Conservation (phyloP, 2,113 vertebrate species). For the Tragelaphus strepsiceros region DNA sequence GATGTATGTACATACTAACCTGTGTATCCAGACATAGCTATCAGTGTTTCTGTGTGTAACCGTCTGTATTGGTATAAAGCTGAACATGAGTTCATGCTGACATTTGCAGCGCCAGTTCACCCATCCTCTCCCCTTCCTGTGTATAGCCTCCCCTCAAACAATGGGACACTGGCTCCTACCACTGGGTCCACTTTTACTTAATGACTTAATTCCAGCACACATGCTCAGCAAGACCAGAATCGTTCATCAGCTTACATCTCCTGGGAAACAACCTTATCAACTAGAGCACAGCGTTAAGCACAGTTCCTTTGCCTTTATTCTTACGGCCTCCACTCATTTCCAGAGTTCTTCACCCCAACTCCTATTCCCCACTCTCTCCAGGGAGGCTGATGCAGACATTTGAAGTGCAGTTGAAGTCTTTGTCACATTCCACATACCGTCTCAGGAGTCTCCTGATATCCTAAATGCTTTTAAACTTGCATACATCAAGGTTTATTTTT, state of each 20-base stretch:
- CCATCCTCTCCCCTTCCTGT: background rate
- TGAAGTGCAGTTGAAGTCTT: background rate
- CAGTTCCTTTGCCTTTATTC: background rate
- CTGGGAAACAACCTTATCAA: background rate
- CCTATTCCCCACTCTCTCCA: background rate
- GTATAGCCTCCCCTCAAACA: background rate
- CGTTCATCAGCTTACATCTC: background rate
- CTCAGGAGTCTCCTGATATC: background rate
- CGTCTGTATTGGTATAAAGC: background rate
- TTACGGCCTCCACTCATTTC: background rate
- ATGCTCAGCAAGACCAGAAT: background rate
- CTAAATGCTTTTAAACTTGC: background rate
- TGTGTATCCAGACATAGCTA: background rate
- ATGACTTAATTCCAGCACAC: background rate
- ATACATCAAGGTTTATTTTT: background rate
- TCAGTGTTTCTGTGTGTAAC: background rate
- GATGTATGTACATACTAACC: background rate
- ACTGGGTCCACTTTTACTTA: background rate
- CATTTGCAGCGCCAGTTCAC: background rate
- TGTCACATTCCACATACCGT: background rate
- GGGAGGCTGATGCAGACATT: background rate
- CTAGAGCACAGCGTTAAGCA: background rate
- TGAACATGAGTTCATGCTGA: background rate
- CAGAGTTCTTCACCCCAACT: background rate
- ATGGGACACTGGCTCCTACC: background rate